Base-by-base conservation (phyloP, 2,113 vertebrate species). In the Formicarius rufipectus region DNA sequence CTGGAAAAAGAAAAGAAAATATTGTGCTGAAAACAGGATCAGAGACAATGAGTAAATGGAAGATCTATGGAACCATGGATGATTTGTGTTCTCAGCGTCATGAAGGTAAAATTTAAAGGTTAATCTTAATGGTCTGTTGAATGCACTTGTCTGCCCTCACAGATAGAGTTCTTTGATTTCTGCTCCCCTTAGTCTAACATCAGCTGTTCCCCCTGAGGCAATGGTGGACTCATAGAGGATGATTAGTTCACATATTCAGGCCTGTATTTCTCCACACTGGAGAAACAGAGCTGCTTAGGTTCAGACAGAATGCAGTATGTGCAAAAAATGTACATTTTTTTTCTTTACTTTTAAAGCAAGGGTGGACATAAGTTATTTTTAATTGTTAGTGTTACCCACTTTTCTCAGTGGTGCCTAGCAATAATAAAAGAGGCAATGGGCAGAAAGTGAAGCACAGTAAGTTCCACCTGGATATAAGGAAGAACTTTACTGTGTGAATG, bases 41-140 rank as follows among this genome's bases (percentile, higher is more conserved):
- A 0, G 98, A 95, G 1, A 3, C 23, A 2, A 98, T 96, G 98
- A 99, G 98, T 93, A 98, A 97, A 86, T 99, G 99, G 99, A 99
- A 95, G 90, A 93, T 99, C 78, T 99, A 98, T 20, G 98, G 98
- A 60, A 98, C 98, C 35, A 89, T 31, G 31, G 92, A 96, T 14
- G 97, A 99, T 63, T 88, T 99, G 74, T 99, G 99, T 89, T 98
- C 98, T 33, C 97, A 97, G 63, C 98, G 98, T 3, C 98, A 97
- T 63, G 98, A 99, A 98, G 99, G 99, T 99, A 98, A 97, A 89
- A 30, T 64, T 56, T 47, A 77, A 90, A 90, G 7, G 18, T 84
- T 82, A 81, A 76, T 79, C 14, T 49, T 52, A 14, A 35, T 5
- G 5, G 19, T 45, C 10, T 78, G 45, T 30, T 84, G 24, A 87